These are phyloP conservation scores for Telmatochromis bifrenatus DNA, from an alignment of 2,113 vertebrate genomes.

Conservation along the genomic window DNA sequence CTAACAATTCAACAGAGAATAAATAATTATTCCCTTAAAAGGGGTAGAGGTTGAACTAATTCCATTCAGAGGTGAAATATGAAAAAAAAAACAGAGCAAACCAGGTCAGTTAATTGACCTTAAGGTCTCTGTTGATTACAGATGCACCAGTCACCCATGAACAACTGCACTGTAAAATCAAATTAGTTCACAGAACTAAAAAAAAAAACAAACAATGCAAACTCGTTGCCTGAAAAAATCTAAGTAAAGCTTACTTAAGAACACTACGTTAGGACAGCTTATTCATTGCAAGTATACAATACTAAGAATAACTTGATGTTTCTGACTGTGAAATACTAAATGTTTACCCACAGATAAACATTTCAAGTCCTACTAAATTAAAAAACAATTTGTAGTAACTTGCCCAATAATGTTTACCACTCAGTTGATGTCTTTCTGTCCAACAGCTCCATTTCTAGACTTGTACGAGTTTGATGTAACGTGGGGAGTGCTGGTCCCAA, in stretches of 20 bases:
- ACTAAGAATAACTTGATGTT: background rate
- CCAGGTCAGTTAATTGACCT: background rate
- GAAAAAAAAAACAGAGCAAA: background rate
- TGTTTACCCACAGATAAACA: background rate
- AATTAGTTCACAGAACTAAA: background rate
- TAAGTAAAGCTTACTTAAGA: background rate
- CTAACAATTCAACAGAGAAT: background rate
- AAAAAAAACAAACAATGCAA: background rate
- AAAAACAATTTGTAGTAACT: background rate
- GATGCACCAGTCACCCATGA: background rate
- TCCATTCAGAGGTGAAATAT: background rate
- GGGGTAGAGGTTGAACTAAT: background rate
- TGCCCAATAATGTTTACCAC: background rate
- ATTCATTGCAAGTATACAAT: background rate
- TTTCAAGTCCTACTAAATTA: background rate
- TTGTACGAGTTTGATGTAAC: background rate
- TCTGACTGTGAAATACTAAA: background rate
- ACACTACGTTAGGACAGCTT: background rate
- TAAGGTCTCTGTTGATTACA: background rate
- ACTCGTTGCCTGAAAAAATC: background rate
- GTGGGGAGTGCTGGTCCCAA: background rate
- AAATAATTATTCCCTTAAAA: background rate
- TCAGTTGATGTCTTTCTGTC: background rate
- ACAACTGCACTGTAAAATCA: background rate
- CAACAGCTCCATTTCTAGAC: background rate